A percentile compares a stretch with the other conserved stretches of the same genome.
These are phyloP conservation scores for Pachyramphus minor DNA, from an alignment of 2,113 vertebrate genomes.

Conservation along the genomic window DNA sequence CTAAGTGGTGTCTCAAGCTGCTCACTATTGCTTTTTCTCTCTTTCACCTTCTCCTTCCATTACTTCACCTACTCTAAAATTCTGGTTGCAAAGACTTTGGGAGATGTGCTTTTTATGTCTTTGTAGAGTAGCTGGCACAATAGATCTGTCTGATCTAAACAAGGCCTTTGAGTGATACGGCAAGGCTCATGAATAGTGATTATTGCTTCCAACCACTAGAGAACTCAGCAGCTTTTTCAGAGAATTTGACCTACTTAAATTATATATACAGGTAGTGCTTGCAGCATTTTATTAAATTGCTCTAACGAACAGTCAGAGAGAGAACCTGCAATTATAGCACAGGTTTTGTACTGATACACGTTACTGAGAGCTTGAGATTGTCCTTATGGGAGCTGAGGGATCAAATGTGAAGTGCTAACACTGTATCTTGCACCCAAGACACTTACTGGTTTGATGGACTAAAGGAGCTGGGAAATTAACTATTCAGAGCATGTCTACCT, in stretches of 20 bases:
- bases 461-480: neutral
- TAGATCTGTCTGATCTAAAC: slow-evolving; percentile 43
- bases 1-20: neutral
- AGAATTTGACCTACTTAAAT: slow-evolving; percentile 43
- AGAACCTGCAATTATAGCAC: neutral
- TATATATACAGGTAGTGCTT: neutral
- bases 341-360: neutral
- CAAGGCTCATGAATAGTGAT: slow-evolving; percentile 52
- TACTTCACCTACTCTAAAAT: neutral
- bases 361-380: neutral
- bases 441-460: neutral
- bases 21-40: neutral
- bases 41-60: neutral
- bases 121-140: neutral
- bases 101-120: neutral
- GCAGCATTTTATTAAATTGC: neutral
- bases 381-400: neutral
- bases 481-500: neutral
- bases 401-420: neutral
- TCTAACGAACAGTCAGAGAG: slow-evolving; percentile 5
- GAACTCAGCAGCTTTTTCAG: slow-evolving; percentile 16
- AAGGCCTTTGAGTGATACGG: slow-evolving; percentile 23
- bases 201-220: slow-evolving; percentile 1
- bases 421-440: neutral
- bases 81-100: neutral